Evolutionary conservation across 2,888 invertebrate genomes (phyloP).

Genomic region (Diarsia dahlii): DNA sequence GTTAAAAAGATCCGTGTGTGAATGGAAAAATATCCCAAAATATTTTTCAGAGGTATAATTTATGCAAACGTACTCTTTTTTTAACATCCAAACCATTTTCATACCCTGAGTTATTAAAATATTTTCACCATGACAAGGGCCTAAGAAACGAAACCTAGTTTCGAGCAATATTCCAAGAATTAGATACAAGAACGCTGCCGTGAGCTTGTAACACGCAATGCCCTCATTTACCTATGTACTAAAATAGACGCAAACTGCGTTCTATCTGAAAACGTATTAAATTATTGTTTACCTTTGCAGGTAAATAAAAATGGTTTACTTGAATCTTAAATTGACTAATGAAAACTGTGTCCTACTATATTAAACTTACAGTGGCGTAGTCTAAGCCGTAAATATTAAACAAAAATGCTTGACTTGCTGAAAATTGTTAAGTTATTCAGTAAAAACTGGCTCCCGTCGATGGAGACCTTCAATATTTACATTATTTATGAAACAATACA

Average conservation of each 20-base stretch:
- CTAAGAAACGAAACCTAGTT: conserved; percentile 9
- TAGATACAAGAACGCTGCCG: neutral
- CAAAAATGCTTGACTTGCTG: neutral
- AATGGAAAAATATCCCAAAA: neutral
- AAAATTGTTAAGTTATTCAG: conserved; percentile 30
- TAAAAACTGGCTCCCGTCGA: neutral
- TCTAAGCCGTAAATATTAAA: conserved; percentile 6
- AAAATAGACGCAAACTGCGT: conserved; percentile 17
- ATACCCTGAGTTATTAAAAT: neutral
- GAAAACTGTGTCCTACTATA: neutral
- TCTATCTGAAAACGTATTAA: neutral
- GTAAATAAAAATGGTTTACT: neutral
- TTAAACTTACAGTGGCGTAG: neutral
- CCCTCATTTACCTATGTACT: conserved; percentile 17
- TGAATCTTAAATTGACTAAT: neutral
- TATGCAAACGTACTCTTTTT: neutral
- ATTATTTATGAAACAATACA: conserved; percentile 16
- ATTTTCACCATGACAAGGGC: neutral
- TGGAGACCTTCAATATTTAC: conserved; percentile 5
- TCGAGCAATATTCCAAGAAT: conserved; percentile 11
- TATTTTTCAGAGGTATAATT: neutral
- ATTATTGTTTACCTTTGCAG: neutral
- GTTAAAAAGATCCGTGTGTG: neutral
- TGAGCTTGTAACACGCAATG: conserved; percentile 27
- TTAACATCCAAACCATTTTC: neutral